phyloP scores from a whole-genome alignment of 2,888 invertebrate genomes.

The Candidula unifasciata region DNA sequence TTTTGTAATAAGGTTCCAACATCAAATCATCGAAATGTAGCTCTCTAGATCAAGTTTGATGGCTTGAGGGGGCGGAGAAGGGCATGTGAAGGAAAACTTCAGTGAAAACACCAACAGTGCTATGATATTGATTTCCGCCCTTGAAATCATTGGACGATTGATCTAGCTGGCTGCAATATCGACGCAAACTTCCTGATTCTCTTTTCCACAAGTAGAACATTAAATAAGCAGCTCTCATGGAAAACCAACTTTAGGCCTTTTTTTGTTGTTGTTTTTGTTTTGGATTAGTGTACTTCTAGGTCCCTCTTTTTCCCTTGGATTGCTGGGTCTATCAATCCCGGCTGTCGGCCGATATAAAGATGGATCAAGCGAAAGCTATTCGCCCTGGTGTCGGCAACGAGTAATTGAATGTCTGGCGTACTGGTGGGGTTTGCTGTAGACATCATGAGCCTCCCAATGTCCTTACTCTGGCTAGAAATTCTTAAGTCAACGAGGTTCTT shows the following conservation, averaged over 20 bases:
- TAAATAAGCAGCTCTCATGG: slow-evolving; percentile 18
- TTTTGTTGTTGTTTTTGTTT: too few relatives aligned
- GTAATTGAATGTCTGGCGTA: slow-evolving; percentile 31
- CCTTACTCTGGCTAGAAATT: neutral
- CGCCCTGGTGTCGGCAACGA: slow-evolving; percentile 12
- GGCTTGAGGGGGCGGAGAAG: neutral
- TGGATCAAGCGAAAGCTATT: slow-evolving; percentile 6
- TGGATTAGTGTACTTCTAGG: slow-evolving; percentile 4
- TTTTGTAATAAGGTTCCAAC: too few relatives aligned
- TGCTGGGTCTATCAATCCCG: neutral
- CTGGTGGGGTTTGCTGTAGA: neutral
- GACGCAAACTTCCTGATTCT: neutral
- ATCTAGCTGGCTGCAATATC: slow-evolving; percentile 22
- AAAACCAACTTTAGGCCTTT: neutral
- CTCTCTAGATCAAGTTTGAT: too few relatives aligned
- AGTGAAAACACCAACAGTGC: slow-evolving; percentile 11
- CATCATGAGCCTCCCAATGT: slow-evolving; percentile 3
- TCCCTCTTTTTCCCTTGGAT: slow-evolving; percentile 32
- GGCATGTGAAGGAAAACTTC: neutral
- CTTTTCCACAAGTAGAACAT: neutral
- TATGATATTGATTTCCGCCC: neutral
- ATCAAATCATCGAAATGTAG: too few relatives aligned
- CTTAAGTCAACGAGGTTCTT: neutral
- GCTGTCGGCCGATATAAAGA: neutral
- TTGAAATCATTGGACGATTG: slow-evolving; percentile 35